Evolutionary conservation across 92 coral and sea anemone genomes (phyloP).

Genomic region (Siderastrea siderea): DNA sequence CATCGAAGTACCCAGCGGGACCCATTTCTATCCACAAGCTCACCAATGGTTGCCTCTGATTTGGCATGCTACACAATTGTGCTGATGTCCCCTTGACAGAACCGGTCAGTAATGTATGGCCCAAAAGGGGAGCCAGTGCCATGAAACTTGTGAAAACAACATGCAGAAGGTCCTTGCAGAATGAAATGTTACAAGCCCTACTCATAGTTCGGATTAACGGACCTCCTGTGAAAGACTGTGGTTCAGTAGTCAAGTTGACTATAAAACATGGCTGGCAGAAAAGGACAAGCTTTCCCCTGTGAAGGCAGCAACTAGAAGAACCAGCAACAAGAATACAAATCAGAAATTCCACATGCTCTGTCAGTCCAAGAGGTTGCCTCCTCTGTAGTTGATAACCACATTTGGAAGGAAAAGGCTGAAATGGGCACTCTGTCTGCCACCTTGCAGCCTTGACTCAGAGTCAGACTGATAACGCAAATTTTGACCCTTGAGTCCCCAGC

Average conservation of each 20-base stretch:
- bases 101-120: not conserved
- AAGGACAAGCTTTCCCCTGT: not conserved
- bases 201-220: conserved; percentile 29
- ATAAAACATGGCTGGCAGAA: not conserved
- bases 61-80: not conserved
- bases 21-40: too few species aligned
- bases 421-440: not conserved
- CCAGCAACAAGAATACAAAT: not conserved
- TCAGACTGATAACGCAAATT: not conserved
- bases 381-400: not conserved
- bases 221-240: conserved; percentile 45
- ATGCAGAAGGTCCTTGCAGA: not conserved
- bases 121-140: not conserved
- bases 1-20: not conserved
- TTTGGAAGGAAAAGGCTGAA: not conserved
- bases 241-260: conserved; percentile 26
- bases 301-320: not conserved
- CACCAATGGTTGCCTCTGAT: not conserved
- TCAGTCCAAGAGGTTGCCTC: not conserved
- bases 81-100: not conserved
- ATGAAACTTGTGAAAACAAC: not conserved
- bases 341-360: not conserved
- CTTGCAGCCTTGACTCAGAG: not conserved
- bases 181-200: conserved; percentile 18
- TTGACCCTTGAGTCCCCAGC: not conserved